Percentiles rank a stretch among this genome's conserved stretches.
Evolutionary conservation across 2,888 invertebrate genomes (phyloP).

Genomic region (Pachydiplax longipennis): DNA sequence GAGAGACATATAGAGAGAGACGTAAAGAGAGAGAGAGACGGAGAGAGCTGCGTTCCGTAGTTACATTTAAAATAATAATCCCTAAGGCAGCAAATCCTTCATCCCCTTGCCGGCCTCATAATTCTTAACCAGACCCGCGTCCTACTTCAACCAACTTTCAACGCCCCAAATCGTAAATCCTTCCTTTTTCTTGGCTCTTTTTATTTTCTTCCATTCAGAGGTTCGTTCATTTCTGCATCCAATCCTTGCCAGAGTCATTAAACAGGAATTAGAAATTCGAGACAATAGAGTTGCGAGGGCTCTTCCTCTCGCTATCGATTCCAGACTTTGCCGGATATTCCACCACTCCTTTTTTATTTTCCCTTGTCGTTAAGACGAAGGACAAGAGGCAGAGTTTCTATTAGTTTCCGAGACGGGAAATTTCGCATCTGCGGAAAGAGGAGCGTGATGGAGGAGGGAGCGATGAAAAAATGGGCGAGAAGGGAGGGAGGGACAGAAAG

Average conservation of each 20-base stretch:
- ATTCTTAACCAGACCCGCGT: neutral
- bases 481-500: neutral
- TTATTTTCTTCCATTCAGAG: neutral
- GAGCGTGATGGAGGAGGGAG: neutral
- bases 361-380: neutral
- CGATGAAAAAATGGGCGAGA: neutral
- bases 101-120: neutral
- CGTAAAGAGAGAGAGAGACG: no score
- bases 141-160: neutral
- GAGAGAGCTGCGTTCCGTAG: neutral
- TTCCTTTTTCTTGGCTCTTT: neutral
- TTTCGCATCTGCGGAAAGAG: neutral
- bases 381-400: neutral
- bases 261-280: neutral
- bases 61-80: neutral
- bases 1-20: neutral
- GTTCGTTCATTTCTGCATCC: neutral
- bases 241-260: neutral
- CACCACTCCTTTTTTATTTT: neutral
- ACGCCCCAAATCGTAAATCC: neutral
- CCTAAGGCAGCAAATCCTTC: neutral
- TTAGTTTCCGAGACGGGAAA: neutral
- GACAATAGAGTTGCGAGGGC: no score
- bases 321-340: neutral
- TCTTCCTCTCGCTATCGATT: neutral